Conservation (phyloP, 2,797 vertebrate species). For the Fistularia tabacaria region DNA sequence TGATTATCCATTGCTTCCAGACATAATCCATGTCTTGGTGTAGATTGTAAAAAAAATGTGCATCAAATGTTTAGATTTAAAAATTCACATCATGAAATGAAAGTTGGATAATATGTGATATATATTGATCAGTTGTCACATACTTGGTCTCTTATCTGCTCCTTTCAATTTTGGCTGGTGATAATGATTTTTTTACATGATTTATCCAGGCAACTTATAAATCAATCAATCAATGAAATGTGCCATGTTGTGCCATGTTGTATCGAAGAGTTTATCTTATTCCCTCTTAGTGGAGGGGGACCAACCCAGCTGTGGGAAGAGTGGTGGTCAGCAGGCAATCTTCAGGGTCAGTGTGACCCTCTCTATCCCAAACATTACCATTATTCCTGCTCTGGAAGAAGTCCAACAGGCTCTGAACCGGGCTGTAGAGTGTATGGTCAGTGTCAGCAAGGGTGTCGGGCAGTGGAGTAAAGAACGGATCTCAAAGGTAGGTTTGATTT, state of each 20-base stretch:
- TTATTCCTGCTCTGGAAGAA: conserved; percentile 85
- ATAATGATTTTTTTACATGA: no score
- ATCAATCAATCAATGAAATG: no score
- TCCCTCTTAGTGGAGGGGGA: conserved; percentile 65
- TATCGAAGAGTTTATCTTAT: neutral
- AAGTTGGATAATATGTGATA: no score
- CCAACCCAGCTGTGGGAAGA: conserved; percentile 59
- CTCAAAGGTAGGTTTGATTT: conserved; percentile 75
- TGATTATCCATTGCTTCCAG: no score
- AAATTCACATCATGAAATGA: no score
- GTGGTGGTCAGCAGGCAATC: conserved; percentile 70
- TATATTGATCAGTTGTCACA: no score
- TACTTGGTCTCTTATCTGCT: no score
- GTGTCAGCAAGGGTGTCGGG: conserved; percentile 83
- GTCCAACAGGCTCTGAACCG: conserved; percentile 87
- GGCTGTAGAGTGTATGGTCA: conserved; percentile 81
- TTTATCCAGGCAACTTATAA: no score
- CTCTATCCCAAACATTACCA: conserved; percentile 84
- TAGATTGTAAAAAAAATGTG: no score
- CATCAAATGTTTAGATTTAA: no score
- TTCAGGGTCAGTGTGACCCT: conserved; percentile 81
- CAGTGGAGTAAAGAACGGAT: conserved; percentile 88
- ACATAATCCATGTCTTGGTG: no score
- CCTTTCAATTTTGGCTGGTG: no score
- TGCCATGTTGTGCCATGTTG: neutral